Evolutionary conservation across 2,113 vertebrate genomes (phyloP), one percentile per base, ranked within the genome.

Genomic region (Lathamus discolor): DNA sequence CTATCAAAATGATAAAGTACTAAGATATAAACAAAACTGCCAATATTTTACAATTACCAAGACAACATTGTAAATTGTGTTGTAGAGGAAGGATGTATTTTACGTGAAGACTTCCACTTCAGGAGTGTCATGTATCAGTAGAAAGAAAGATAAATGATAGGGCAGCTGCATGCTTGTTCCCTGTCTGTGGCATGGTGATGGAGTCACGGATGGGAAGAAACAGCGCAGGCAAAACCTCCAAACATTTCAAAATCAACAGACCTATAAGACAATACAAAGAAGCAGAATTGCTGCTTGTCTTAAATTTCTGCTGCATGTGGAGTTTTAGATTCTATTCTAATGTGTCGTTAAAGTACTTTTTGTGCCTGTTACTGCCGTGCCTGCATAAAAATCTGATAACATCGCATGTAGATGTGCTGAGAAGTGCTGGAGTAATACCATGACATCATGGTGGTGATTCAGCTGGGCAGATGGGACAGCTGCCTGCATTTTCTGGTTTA

Each of bases 401-500:
- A 28, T 31, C 51, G 43, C 20, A 3, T 64, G 43, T 27, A 68
- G 62, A 61, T 57, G 48, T 1, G 1, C 39, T 91, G 83, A 64
- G 48, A 64, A 78, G 16, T 39, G 43, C 83, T 67, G 86, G 72
- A 68, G 48, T 25, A 31, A 46, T 11, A 61, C 17, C n/a, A 10
- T 29, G 2, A 44, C 43, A 63, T 29, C 46, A 15, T 23, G 7
- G 10, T 76, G 64, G 22, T 61, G 10, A 9, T 33, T 90, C 46
- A 76, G 64, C 54, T 49, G 67, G 55, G 39, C 48, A 66, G 77
- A 43, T 75, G 91, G 59, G 52, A 81, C 31, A 92, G 64, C 66
- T 91, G 95, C 74, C 49, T 93, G 39, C 46, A 19, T 86, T 75
- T 83, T 93, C 92, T 96, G 90, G 22, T 92, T 91, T 90, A 86